Percentiles rank a stretch among this genome's conserved stretches.
phyloP scores from a whole-genome alignment of 2,888 invertebrate species.

The Drosophila aldrichi region DNA sequence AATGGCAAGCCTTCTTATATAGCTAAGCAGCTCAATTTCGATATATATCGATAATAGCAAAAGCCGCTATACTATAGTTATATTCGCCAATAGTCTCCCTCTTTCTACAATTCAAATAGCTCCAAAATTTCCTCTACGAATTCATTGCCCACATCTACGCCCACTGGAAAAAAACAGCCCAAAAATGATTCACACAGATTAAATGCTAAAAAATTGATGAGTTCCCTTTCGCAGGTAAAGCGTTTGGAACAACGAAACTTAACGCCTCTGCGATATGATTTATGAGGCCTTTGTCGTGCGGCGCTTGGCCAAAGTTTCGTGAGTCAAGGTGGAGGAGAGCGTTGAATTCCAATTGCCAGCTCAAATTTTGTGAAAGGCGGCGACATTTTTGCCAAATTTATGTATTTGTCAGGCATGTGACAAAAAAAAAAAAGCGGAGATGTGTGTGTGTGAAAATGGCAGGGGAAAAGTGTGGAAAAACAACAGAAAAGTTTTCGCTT shows the following conservation, averaged over 20 bases:
- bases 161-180: not conserved
- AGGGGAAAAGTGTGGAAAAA: slow-evolving; percentile 44
- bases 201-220: slow-evolving; percentile 64
- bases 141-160: slow-evolving; percentile 8
- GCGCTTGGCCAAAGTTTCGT: slow-evolving; percentile 12
- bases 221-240: slow-evolving; percentile 23
- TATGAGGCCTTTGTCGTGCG: slow-evolving; percentile 42
- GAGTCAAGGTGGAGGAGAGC: slow-evolving; percentile 40
- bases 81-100: too few species aligned
- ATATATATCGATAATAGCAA: not conserved
- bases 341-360: slow-evolving; percentile 79
- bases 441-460: slow-evolving; percentile 12
- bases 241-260: slow-evolving; percentile 35
- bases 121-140: not conserved
- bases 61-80: not conserved
- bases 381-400: slow-evolving; percentile 83
- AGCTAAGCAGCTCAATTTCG: rapidly evolving
- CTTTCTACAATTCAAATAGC: too few species aligned
- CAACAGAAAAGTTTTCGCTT: slow-evolving; percentile 59
- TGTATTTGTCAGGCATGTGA: slow-evolving; percentile 79
- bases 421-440: slow-evolving; percentile 21
- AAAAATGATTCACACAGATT: slow-evolving; percentile 43
- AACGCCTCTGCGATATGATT: slow-evolving; percentile 60
- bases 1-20: rapidly evolving
- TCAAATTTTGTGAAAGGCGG: slow-evolving; percentile 80